These are phyloP conservation scores for Ceratotherium simum DNA, from an alignment of 2,113 vertebrate species.

Conservation along the genomic window DNA sequence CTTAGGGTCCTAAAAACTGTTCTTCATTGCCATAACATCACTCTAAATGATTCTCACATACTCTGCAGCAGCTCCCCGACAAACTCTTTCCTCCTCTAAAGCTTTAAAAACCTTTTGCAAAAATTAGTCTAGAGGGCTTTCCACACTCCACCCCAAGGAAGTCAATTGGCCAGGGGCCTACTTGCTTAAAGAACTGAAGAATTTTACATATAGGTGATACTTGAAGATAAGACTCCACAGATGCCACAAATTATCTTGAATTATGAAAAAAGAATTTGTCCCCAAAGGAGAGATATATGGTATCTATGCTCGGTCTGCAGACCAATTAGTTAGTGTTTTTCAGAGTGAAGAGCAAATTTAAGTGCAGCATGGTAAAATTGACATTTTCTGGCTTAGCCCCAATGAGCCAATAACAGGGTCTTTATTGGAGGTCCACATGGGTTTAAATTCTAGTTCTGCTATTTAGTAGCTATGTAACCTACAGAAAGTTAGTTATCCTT, in stretches of 20 bases:
- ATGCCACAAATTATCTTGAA: neutral
- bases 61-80: neutral
- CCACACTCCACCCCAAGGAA: neutral
- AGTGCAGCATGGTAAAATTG: neutral
- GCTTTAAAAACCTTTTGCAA: neutral
- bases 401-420: neutral
- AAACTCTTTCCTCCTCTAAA: neutral
- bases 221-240: neutral
- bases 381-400: neutral
- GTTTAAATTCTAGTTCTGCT: neutral
- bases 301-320: neutral
- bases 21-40: neutral
- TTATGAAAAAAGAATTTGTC: neutral
- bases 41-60: neutral
- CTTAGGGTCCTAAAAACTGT: neutral
- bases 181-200: neutral
- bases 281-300: neutral
- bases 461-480: neutral
- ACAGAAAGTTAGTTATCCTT: neutral
- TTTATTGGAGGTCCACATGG: neutral
- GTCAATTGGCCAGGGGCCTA: neutral
- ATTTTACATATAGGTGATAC: neutral
- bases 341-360: neutral
- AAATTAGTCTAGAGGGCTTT: neutral
- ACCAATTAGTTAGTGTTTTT: neutral